Evolutionary conservation across 2,797 vertebrate species (phyloP), one percentile per base, ranked within the genome.

Genomic region (Neoniphon sammara): DNA sequence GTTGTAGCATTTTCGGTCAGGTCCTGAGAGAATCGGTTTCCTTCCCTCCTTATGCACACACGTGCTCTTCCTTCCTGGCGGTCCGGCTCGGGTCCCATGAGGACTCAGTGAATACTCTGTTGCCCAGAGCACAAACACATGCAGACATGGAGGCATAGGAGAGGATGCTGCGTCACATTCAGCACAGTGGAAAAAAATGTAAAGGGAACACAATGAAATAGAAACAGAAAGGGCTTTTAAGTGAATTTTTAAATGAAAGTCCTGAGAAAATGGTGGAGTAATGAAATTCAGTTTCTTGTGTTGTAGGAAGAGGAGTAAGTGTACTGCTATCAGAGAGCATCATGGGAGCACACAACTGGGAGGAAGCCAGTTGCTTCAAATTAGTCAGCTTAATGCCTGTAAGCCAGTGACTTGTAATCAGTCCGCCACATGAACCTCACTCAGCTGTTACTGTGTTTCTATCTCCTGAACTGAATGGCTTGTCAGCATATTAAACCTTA

Each of bases 61-160:
- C 87, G 84, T 89, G 84, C 87, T 84, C 89, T 94, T 94, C 93
- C 94, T 95, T 94, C 93, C 93, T 94, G 85, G 65, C 34, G 72
- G 64, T 81, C 81, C 76, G 73, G 66, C 59, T 75, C 10, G 23
- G 53, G 67, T 82, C 88, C 80, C 87, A 74, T 65, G 57, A 86
- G 73, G 74, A 83, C 72, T 30, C 55, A 63, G 57, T 56, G 56
- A 82, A 81, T 66, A 39, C 69, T 59, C 60, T 58, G 52, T 66
- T 64, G 87, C 76, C 63, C 77, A 55, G 47, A 67, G 57, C 66
- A 46, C 66, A 68, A 79, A 78, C 73, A 63, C 57, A 72, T 25
- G 31, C 62, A 74, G 31, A 55, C 54, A 30, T 58, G 31, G 53
- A 65, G 56, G 74, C 70, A 69, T 47, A 73, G 59, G 62, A 66